These are phyloP conservation scores for Saguinus midas DNA, from an alignment of 2,113 vertebrate species.

Conservation along the genomic window DNA sequence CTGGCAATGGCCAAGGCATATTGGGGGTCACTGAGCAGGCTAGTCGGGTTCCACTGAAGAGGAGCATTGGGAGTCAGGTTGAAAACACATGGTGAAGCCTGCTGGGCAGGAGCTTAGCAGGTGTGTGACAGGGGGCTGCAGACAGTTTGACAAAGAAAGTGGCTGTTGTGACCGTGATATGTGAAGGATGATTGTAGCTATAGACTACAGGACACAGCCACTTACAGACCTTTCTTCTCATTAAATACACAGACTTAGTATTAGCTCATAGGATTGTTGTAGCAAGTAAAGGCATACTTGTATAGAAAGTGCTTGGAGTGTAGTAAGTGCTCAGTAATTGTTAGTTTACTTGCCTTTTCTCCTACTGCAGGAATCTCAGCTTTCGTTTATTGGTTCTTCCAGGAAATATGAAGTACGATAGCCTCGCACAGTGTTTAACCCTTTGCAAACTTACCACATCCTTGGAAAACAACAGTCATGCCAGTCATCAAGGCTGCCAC, in stretches of 20 bases:
- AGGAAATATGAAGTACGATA: not conserved
- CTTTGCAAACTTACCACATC: not conserved
- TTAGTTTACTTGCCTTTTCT: not conserved
- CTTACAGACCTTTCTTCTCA: not conserved
- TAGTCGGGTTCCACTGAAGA: not conserved
- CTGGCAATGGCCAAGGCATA: not conserved
- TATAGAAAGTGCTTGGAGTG: not conserved
- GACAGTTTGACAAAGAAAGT: not conserved
- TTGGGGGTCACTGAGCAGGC: not conserved
- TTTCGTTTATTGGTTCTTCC: not conserved
- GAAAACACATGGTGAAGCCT: not conserved
- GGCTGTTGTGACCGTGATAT: not conserved
- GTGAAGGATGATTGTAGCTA: not conserved
- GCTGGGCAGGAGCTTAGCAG: not conserved
- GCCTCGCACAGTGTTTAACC: not conserved
- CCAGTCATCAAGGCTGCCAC: not conserved
- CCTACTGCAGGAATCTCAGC: not conserved
- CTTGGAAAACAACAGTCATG: not conserved
- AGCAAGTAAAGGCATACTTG: not conserved
- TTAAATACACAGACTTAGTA: not conserved
- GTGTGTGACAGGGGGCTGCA: not conserved
- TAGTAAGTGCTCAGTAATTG: not conserved
- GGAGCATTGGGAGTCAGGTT: not conserved
- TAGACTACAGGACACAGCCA: not conserved
- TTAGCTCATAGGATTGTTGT: not conserved